Conservation (phyloP, 1,140 invertebrate genomes). For the Halesus radiatus region DNA sequence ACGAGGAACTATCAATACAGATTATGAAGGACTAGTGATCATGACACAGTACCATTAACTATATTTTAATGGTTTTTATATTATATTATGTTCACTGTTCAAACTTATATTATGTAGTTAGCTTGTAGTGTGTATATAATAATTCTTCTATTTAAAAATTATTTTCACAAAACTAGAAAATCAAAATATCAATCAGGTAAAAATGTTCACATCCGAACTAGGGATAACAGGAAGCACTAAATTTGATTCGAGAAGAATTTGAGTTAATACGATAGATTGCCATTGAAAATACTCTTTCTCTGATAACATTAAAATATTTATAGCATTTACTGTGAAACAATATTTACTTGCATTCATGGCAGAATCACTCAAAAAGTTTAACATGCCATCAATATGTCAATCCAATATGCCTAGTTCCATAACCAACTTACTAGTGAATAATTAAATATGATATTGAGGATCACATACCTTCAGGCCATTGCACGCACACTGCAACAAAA, state of each 20-base stretch:
- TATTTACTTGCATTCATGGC: slow-evolving; percentile 58
- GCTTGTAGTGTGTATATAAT: too few relatives aligned
- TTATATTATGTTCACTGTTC: too few relatives aligned
- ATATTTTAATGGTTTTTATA: too few relatives aligned
- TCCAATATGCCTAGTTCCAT: slow-evolving; percentile 58
- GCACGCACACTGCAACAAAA: slow-evolving; percentile 86
- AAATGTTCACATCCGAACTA: slow-evolving; percentile 28
- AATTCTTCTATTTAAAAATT: too few relatives aligned
- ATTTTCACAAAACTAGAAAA: neutral
- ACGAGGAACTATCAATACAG: too few relatives aligned
- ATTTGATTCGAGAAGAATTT: slow-evolving; percentile 7
- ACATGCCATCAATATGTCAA: slow-evolving; percentile 58
- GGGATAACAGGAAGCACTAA: slow-evolving; percentile 19
- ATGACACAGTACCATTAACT: too few relatives aligned
- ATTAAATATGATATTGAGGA: slow-evolving; percentile 42
- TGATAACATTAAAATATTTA: slow-evolving; percentile 50
- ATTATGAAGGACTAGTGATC: too few relatives aligned
- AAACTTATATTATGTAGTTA: too few relatives aligned
- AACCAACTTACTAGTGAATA: slow-evolving; percentile 56
- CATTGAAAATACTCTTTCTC: slow-evolving; percentile 23
- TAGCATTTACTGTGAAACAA: slow-evolving; percentile 57
- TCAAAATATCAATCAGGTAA: neutral
- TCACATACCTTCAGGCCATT: slow-evolving; percentile 88
- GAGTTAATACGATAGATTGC: slow-evolving; percentile 27
- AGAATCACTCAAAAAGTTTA: slow-evolving; percentile 58